phyloP scores from a whole-genome alignment of 2,888 invertebrate species.

The Andrena trimmerana region DNA sequence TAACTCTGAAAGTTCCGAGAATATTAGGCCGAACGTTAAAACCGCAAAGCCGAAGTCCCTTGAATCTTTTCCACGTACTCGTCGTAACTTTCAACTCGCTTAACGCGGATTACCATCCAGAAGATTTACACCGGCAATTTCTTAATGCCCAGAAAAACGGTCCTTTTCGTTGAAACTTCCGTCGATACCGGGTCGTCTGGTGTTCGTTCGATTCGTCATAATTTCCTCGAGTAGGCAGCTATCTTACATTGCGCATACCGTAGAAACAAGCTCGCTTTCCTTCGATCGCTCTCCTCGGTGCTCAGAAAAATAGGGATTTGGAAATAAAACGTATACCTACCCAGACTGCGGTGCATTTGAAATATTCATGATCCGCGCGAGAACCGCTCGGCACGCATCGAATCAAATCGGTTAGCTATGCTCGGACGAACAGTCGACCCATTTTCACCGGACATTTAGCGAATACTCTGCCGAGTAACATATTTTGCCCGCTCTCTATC shows the following conservation, averaged over 20 bases:
- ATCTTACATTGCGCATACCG: conserved; percentile 49
- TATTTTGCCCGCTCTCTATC: not conserved
- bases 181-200: conserved; percentile 10
- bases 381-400: conserved; percentile 2
- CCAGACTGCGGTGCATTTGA: conserved; percentile 13
- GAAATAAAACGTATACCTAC: conserved; percentile 27
- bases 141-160: not conserved
- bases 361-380: conserved; percentile 50
- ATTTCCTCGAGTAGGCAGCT: conserved; percentile 22
- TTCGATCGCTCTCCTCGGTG: not conserved
- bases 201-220: conserved; percentile 44
- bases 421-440: not conserved
- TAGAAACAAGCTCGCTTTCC: conserved; percentile 44
- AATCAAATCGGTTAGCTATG: conserved; percentile 10
- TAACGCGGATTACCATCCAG: not conserved
- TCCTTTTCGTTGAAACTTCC: not conserved
- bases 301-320: conserved; percentile 49
- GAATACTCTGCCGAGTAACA: not conserved
- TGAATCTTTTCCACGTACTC: conserved; percentile 25
- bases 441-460: conserved; percentile 1
- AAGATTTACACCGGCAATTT: not conserved
- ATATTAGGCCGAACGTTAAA: conserved; percentile 41
- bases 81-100: conserved; percentile 2
- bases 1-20: conserved; percentile 26
- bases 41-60: not conserved